phyloP scores from a whole-genome alignment of 2,797 vertebrate genomes.

The Eulemur mongoz region DNA sequence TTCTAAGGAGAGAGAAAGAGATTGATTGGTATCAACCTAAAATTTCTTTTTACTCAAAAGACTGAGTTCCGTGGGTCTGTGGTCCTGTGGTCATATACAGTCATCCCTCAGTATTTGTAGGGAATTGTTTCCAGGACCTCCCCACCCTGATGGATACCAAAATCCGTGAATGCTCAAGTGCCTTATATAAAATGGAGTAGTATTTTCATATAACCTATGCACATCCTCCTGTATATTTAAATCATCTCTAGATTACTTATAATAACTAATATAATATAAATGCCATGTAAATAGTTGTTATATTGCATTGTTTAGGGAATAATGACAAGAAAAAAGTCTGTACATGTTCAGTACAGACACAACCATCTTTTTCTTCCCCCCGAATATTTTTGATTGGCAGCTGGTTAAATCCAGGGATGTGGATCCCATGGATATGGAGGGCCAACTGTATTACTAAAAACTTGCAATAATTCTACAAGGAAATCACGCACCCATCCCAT shows the following conservation, averaged over 20 bases:
- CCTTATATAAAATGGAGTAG: not conserved
- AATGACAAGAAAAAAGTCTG: not conserved
- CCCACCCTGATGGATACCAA: not conserved
- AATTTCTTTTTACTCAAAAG: not conserved
- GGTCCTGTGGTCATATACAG: not conserved
- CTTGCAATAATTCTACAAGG: not conserved
- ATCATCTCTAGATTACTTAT: not conserved
- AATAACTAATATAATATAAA: not conserved
- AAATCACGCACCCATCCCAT: not conserved
- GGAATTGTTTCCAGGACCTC: not conserved
- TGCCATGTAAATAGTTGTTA: not conserved
- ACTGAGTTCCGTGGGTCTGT: not conserved
- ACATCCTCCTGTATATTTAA: not conserved
- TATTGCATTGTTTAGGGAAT: not conserved
- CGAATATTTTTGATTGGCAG: not conserved
- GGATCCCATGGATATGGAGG: not conserved
- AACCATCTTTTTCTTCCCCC: not conserved
- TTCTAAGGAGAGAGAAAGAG: not conserved
- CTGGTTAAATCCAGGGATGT: not conserved
- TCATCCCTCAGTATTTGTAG: not conserved
- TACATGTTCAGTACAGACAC: not conserved
- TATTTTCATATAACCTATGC: not conserved
- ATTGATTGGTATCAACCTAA: not conserved
- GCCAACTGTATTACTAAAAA: not conserved
- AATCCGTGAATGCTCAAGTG: not conserved